Evolutionary conservation across 2,888 invertebrate genomes (phyloP).

Genomic region (Malachius bipustulatus): DNA sequence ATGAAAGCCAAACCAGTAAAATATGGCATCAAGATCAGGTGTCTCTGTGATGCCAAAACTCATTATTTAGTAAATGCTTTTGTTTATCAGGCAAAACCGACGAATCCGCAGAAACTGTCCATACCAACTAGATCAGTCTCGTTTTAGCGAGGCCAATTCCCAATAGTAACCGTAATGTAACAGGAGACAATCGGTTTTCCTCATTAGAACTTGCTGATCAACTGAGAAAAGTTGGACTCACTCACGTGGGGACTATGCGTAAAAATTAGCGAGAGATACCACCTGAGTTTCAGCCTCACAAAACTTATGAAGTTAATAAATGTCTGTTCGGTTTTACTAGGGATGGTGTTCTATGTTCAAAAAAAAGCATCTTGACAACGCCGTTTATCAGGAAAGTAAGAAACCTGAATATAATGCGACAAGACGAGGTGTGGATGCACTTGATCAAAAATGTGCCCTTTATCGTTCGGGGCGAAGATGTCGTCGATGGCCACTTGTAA

Average conservation of each 20-base stretch:
- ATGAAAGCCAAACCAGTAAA: conserved; percentile 21
- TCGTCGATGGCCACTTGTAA: conserved; percentile 4
- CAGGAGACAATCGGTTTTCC: conserved; percentile 9
- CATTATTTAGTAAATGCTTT: no score
- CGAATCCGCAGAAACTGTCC: conserved; percentile 2
- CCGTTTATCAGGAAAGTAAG: no score
- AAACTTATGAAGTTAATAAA: not conserved
- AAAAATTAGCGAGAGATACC: conserved; percentile 5
- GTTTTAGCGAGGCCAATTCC: not conserved
- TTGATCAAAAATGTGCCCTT: conserved; percentile 3
- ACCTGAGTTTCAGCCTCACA: conserved; percentile 2
- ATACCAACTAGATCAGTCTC: not conserved
- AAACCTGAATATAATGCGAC: no score
- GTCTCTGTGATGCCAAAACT: conserved; percentile 19
- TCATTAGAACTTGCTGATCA: conserved; percentile 9
- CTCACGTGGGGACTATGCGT: conserved; percentile 11
- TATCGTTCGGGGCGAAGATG: conserved; percentile 3
- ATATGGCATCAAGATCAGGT: conserved; percentile 22
- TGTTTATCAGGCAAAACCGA: no score
- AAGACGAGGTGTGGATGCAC: not conserved
- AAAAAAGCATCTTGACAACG: no score
- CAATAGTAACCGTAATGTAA: conserved; percentile 7
- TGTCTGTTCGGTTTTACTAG: no score
- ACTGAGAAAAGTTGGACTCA: conserved; percentile 11
- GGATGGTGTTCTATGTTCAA: no score